A percentile compares a stretch with the other conserved stretches of the same genome.
These are phyloP conservation scores for Mycalesis mineus DNA, from an alignment of 2,888 invertebrate species.

Conservation along the genomic window DNA sequence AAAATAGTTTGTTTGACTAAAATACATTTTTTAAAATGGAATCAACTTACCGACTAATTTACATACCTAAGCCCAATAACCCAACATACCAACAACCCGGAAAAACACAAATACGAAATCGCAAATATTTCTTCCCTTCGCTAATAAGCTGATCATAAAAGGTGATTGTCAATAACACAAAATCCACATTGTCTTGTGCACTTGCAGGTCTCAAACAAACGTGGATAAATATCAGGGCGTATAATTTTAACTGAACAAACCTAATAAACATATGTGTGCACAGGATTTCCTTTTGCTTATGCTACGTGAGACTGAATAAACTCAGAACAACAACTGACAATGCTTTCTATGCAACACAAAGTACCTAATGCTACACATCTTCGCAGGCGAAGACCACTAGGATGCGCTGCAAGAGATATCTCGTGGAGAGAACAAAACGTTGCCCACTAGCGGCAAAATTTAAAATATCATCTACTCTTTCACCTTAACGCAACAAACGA, in stretches of 20 bases:
- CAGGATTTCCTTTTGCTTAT: conserved; percentile 35
- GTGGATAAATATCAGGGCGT: conserved; percentile 33
- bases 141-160: conserved; percentile 19
- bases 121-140: conserved; percentile 16
- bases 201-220: conserved; percentile 28
- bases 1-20: too few species aligned
- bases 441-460: too few species aligned
- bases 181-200: conserved; percentile 10
- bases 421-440: too few species aligned
- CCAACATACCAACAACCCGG: not conserved
- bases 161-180: conserved; percentile 21
- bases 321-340: too few species aligned
- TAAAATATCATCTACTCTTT: too few species aligned
- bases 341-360: too few species aligned
- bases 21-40: too few species aligned
- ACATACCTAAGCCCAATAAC: not conserved
- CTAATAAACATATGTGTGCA: conserved; percentile 43
- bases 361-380: too few species aligned
- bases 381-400: too few species aligned
- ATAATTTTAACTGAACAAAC: conserved; percentile 41
- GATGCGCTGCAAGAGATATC: too few species aligned
- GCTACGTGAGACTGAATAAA: conserved; percentile 3
- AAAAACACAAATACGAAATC: conserved; percentile 3
- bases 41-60: too few species aligned
- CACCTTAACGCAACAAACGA: too few species aligned